Evolutionary conservation across 2,797 vertebrate species (phyloP).

Genomic region (Pangasius krempfi): DNA sequence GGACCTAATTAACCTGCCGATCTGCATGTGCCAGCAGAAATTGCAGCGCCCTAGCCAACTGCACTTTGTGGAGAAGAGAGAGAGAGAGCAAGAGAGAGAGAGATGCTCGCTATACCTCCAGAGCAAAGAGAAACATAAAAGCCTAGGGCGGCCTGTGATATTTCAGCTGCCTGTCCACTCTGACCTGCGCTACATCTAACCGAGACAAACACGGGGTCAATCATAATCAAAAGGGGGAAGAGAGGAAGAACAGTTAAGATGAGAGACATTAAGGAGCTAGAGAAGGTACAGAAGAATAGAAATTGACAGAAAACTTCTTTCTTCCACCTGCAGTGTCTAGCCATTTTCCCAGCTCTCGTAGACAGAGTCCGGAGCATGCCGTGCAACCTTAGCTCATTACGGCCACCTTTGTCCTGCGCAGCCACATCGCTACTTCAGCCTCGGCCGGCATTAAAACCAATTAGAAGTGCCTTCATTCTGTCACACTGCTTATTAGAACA

Average conservation of each 20-base stretch:
- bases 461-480: conserved; percentile 69
- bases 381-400: conserved; percentile 66
- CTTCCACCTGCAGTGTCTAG: conserved; percentile 21
- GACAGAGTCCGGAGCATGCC: conserved; percentile 32
- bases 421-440: conserved; percentile 68
- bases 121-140: conserved; percentile 74
- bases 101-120: conserved; percentile 70
- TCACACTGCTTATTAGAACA: conserved; percentile 75
- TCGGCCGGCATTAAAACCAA: conserved; percentile 68
- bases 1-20: conserved; percentile 68
- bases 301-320: conserved; percentile 31
- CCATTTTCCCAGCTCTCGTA: background rate
- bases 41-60: conserved; percentile 49
- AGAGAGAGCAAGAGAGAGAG: conserved; percentile 1
- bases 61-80: conserved; percentile 40
- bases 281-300: background rate
- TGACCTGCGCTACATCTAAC: conserved; percentile 79
- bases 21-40: conserved; percentile 68
- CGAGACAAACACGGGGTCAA: conserved; percentile 78
- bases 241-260: conserved; percentile 27
- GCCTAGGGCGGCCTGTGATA: conserved; percentile 82
- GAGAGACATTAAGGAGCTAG: conserved; percentile 25
- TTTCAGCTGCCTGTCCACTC: conserved; percentile 73
- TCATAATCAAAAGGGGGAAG: conserved; percentile 66
- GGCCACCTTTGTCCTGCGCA: conserved; percentile 62